Conservation (phyloP, 64 coral and sea anemone genomes). For the Montipora capricornis region DNA sequence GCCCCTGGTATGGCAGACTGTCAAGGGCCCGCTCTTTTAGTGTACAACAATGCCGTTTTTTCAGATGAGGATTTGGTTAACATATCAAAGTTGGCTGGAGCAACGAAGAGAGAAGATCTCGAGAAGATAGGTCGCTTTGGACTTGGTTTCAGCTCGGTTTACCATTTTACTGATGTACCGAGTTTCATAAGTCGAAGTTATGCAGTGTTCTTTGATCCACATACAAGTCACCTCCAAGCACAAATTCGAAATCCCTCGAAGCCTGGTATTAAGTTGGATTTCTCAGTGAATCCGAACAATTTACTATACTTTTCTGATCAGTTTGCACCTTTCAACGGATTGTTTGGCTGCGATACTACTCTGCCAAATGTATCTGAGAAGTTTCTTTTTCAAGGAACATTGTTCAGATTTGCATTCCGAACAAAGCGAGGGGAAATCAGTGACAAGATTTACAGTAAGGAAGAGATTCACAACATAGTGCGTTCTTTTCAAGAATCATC, state of each 20-base stretch:
- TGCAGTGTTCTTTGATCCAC: constrained; percentile 84
- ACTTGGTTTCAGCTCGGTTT: constrained; percentile 93
- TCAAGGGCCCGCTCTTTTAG: constrained; percentile 87
- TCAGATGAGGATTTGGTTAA: constrained; percentile 83
- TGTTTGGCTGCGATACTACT: constrained; percentile 84
- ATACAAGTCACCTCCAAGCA: constrained; percentile 64
- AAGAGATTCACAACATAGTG: constrained; percentile 43
- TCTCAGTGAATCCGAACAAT: constrained; percentile 27
- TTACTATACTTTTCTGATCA: constrained; percentile 76
- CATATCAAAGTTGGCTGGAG: constrained; percentile 87
- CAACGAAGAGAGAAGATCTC: constrained; percentile 88
- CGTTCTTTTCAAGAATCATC: constrained; percentile 70
- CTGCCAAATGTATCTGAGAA: background rate
- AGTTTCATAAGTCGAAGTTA: constrained; percentile 80
- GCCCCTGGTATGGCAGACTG: constrained; percentile 75
- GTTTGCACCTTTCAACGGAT: constrained; percentile 77
- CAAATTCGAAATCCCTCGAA: constrained; percentile 56
- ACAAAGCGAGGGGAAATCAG: constrained; percentile 69
- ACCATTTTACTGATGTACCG: constrained; percentile 92
- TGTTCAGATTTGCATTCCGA: constrained; percentile 92
- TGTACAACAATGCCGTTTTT: constrained; percentile 86
- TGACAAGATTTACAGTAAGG: constrained; percentile 67
- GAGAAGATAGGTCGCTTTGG: constrained; percentile 96
- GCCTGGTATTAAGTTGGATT: constrained; percentile 87
- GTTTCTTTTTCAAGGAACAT: constrained; percentile 88